Conservation (phyloP, 2,113 vertebrate species). For the Nannobrachium achirus region DNA sequence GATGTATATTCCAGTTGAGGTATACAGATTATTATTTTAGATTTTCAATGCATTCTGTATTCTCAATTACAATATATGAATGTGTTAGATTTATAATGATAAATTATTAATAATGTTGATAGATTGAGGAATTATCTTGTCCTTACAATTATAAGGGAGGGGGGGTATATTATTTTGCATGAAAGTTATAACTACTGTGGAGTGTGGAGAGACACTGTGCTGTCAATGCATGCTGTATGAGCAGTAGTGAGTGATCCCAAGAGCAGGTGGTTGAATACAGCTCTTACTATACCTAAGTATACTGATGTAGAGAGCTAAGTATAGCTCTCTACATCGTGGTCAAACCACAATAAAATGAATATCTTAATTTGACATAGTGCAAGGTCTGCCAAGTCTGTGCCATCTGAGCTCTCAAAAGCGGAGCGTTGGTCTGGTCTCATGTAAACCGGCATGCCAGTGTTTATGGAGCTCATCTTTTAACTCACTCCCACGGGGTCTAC, state of each 20-base stretch:
- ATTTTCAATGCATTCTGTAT: neutral
- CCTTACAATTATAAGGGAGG: no score
- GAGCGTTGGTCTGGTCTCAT: constrained; percentile 63
- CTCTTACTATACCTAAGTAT: no score
- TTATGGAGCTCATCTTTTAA: constrained; percentile 63
- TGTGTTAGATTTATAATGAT: neutral
- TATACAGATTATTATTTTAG: neutral
- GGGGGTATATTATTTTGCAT: no score
- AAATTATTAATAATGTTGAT: neutral
- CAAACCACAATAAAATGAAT: constrained; percentile 25
- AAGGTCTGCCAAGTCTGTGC: constrained; percentile 41
- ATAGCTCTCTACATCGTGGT: neutral
- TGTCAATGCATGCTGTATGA: no score
- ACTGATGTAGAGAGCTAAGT: no score
- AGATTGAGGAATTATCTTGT: neutral
- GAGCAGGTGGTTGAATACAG: no score
- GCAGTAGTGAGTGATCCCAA: no score
- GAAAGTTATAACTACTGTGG: no score
- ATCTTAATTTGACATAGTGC: constrained; percentile 51
- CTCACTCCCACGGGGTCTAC: constrained; percentile 28
- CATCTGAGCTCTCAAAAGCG: constrained; percentile 12
- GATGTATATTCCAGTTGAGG: neutral
- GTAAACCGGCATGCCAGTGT: constrained; percentile 56
- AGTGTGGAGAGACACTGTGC: no score
- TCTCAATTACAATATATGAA: neutral